These are phyloP conservation scores for Xiphophorus hellerii DNA, from an alignment of 2,113 vertebrate genomes.

Conservation along the genomic window DNA sequence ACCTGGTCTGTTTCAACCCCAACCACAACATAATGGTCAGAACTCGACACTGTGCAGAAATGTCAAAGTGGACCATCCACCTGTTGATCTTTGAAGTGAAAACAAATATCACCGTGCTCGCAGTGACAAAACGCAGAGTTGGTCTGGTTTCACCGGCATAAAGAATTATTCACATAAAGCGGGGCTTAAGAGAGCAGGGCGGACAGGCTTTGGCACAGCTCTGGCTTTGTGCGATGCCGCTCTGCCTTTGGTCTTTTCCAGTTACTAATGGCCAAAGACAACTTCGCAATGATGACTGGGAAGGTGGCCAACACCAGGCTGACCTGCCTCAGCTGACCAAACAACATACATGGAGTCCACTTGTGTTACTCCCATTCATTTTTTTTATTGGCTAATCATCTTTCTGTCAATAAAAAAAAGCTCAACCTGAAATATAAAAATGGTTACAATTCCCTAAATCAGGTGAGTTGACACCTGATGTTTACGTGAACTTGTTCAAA, in stretches of 20 bases:
- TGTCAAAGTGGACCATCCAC: conserved; percentile 30
- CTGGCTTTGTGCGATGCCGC: conserved; percentile 58
- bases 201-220: conserved; percentile 60
- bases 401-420: background rate
- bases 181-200: conserved; percentile 45
- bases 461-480: too few species aligned
- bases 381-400: background rate
- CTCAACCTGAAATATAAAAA: background rate
- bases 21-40: background rate
- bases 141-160: conserved; percentile 52
- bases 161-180: conserved; percentile 59
- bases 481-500: too few species aligned
- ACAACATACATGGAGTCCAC: conserved; percentile 43
- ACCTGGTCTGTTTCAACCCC: conserved; percentile 35
- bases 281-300: conserved; percentile 73
- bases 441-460: background rate
- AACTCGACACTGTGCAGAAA: conserved; percentile 40
- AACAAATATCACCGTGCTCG: conserved; percentile 42
- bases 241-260: conserved; percentile 74
- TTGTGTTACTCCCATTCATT: background rate
- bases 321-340: conserved; percentile 51
- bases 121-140: conserved; percentile 73
- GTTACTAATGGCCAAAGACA: conserved; percentile 72
- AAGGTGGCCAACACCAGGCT: conserved; percentile 60
- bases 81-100: conserved; percentile 37